Evolutionary conservation across 2,888 invertebrate genomes (phyloP).

Genomic region (Chouioia cunea): DNA sequence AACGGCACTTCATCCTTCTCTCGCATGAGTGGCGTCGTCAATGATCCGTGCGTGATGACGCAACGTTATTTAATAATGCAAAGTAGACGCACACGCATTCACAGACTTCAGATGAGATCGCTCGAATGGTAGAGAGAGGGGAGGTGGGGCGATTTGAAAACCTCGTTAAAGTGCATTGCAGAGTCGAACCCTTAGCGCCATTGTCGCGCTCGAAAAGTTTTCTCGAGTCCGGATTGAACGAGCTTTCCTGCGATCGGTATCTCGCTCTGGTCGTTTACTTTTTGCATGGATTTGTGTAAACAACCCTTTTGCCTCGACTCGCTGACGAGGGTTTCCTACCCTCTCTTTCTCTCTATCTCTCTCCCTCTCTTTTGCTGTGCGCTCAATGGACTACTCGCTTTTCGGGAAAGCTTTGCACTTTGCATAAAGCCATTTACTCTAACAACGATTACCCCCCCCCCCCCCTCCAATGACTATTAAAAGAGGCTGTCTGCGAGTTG

Average conservation of each 20-base stretch:
- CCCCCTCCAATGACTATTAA: constrained; percentile 35
- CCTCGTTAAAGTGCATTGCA: constrained; percentile 33
- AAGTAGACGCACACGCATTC: constrained; percentile 18
- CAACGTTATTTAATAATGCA: constrained; percentile 45
- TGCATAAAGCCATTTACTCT: constrained; percentile 33
- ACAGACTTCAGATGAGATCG: constrained; percentile 29
- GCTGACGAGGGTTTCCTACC: constrained; percentile 23
- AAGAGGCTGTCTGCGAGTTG: constrained; percentile 4
- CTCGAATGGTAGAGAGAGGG: constrained; percentile 26
- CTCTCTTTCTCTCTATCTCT: no score
- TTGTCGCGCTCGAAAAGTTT: constrained; percentile 23
- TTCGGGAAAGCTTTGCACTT: constrained; percentile 27
- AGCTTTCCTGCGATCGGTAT: constrained; percentile 34
- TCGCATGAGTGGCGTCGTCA: not conserved
- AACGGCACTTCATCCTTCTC: not conserved
- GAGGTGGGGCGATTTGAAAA: constrained; percentile 7
- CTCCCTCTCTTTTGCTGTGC: not conserved
- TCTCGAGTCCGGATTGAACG: constrained; percentile 29
- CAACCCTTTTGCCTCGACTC: constrained; percentile 18
- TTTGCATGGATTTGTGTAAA: constrained; percentile 42
- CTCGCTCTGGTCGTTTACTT: constrained; percentile 22
- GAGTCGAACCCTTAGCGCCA: constrained; percentile 7
- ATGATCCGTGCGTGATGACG: constrained; percentile 31
- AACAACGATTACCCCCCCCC: constrained; percentile 24
- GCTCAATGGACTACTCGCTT: constrained; percentile 24